Base-by-base conservation (phyloP, 1,140 invertebrate genomes). In the Triops longicaudatus region DNA sequence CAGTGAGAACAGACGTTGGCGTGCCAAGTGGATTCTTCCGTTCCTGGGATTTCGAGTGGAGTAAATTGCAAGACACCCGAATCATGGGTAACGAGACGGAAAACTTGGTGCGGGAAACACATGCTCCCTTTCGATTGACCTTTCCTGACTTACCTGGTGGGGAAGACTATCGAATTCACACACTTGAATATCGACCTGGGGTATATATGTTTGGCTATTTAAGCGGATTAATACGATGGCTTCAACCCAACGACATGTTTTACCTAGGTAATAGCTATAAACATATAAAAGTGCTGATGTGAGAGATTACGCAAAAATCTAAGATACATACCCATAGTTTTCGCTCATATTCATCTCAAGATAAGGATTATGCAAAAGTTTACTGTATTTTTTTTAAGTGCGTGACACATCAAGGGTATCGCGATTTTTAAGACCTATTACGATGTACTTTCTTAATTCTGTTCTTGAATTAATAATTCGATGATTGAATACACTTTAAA, bases 61-160 rank as follows among this genome's bases (percentile, higher is more conserved):
- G 50, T 22, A 17, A 63, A 22, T n/a, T 63, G 17, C 31, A 37
- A 63, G 17, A 63, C 9, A 17, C 50, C 14, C n/a, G 22, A 22
- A 63, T n/a, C 50, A 63, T 63, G 50, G 50, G 50, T 22, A 63
- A 63, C 50, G 50, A 63, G 17, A 63, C 50, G 50, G 50, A 63
- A 22, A 63, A 63, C 22, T 63, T 63, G 17, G 50, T 63, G 14
- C 22, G 50, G 50, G 50, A 63, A 63, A 63, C 50, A 17, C 6
- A 22, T 63, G 50, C 22, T 14, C 50, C 17, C 10, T n/a, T n/a
- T 12, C 50, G 50, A 5, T 22, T 63, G 50, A 63, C 50, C 50
- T 63, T 63, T 22, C 50, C 50, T n/a, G 50, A 22, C 50, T n/a
- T 63, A 63, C 50, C 50, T 22, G 3, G 17, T 22, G 50, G 50